phyloP scores from a whole-genome alignment of 1,140 invertebrate species.

The Neodiprion lecontei region DNA sequence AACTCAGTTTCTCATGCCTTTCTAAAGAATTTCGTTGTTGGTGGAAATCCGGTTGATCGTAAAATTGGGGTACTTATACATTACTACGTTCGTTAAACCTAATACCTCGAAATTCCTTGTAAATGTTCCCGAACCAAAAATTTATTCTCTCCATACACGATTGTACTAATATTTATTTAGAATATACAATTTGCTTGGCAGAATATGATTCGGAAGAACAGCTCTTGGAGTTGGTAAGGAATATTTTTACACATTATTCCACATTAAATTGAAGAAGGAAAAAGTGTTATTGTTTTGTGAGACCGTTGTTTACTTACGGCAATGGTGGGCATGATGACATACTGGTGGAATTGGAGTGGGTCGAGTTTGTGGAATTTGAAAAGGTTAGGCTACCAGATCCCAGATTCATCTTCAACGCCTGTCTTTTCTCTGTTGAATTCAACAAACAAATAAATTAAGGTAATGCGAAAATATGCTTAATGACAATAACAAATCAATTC shows the following conservation, averaged over 20 bases:
- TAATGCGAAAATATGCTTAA: neutral
- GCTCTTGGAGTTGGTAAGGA: neutral
- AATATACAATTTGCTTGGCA: constrained; percentile 18
- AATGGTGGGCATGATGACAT: constrained; percentile 46
- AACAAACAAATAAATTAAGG: constrained; percentile 28
- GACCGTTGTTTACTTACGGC: constrained; percentile 37
- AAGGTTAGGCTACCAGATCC: constrained; percentile 49
- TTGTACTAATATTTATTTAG: neutral
- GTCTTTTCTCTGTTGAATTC: constrained; percentile 47
- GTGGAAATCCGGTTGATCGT: no score
- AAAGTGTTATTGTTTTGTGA: neutral
- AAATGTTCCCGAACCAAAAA: no score
- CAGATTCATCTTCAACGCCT: constrained; percentile 56
- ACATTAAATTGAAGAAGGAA: neutral
- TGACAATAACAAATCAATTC: no score
- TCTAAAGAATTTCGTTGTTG: neutral
- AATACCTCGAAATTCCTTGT: no score
- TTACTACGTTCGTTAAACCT: no score
- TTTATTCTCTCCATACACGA: no score
- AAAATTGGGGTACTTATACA: no score
- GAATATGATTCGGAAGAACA: constrained; percentile 9
- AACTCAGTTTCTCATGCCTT: neutral
- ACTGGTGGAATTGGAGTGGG: constrained; percentile 50
- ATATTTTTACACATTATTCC: constrained; percentile 1
- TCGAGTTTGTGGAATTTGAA: constrained; percentile 54